phyloP scores from a whole-genome alignment of 2,888 invertebrate genomes.

The Halictus quadricinctus region DNA sequence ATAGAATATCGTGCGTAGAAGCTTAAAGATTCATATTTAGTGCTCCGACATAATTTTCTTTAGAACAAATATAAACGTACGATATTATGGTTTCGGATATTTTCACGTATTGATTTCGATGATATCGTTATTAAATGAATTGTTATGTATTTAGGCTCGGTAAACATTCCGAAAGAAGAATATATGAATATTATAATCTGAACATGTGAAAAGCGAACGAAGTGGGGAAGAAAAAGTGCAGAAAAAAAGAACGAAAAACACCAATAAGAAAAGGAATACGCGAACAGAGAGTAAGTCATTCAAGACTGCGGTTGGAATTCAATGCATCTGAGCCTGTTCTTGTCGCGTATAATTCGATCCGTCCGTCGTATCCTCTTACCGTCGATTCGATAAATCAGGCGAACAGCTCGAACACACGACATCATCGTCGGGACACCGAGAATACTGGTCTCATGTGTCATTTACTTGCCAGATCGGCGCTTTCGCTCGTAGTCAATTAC shows the following conservation, averaged over 20 bases:
- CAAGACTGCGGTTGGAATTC: slow-evolving; percentile 51
- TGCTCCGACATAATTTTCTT: too few species aligned
- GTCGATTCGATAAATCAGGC: slow-evolving; percentile 54
- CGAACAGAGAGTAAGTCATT: slow-evolving; percentile 41
- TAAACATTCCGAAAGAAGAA: too few species aligned
- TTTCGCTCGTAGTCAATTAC: slow-evolving; percentile 63
- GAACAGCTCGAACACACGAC: slow-evolving; percentile 32
- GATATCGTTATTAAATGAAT: too few species aligned
- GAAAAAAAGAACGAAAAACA: not conserved
- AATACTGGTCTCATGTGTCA: slow-evolving; percentile 63
- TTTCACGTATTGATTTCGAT: too few species aligned
- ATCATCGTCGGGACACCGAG: slow-evolving; percentile 40
- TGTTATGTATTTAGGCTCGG: too few species aligned
- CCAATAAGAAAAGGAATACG: not conserved
- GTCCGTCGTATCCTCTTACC: slow-evolving; percentile 50
- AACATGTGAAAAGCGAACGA: not conserved
- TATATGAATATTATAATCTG: too few species aligned
- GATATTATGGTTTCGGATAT: too few species aligned
- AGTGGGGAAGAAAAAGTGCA: too few species aligned
- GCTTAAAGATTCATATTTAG: too few species aligned
- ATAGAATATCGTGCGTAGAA: too few species aligned
- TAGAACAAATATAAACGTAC: too few species aligned
- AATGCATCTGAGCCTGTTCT: slow-evolving; percentile 46
- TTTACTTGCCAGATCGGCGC: slow-evolving; percentile 58
- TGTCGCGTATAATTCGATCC: slow-evolving; percentile 53